Evolutionary conservation across 1,140 invertebrate species (phyloP).

Genomic region (Ostrea denselamellosa): DNA sequence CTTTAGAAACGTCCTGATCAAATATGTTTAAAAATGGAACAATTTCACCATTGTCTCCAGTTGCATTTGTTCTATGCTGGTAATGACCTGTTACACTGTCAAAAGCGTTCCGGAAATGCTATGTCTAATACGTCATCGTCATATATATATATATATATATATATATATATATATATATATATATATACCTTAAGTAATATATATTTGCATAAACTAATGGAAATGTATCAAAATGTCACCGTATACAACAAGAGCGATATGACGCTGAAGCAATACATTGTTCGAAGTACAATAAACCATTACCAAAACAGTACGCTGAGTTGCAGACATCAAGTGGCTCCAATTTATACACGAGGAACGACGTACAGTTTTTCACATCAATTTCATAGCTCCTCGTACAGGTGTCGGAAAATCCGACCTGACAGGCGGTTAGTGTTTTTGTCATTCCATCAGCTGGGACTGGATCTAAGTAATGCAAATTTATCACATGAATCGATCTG

Average conservation of each 20-base stretch:
- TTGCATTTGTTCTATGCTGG: neutral
- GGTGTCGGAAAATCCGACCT: neutral
- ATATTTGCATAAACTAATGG: too few relatives aligned
- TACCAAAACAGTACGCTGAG: neutral
- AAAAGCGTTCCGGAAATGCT: too few relatives aligned
- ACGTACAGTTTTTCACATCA: neutral
- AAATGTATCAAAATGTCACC: too few relatives aligned
- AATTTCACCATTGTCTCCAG: neutral
- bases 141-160: too few relatives aligned
- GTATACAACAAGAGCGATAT: too few relatives aligned
- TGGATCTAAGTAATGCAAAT: neutral
- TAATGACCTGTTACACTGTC: too few relatives aligned
- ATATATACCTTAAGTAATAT: too few relatives aligned
- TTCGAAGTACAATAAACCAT: neutral
- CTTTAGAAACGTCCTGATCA: neutral
- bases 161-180: too few relatives aligned
- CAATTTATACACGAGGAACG: neutral
- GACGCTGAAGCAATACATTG: too few relatives aligned
- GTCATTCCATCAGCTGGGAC: neutral
- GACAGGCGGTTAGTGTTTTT: neutral
- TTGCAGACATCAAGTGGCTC: constrained; percentile 1
- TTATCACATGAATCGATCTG: too few relatives aligned
- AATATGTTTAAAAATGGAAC: neutral
- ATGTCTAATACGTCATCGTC: too few relatives aligned
- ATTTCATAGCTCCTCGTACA: neutral